Evolutionary conservation across 2,888 invertebrate genomes (phyloP).

Genomic region (Megalurothrips usitatus): DNA sequence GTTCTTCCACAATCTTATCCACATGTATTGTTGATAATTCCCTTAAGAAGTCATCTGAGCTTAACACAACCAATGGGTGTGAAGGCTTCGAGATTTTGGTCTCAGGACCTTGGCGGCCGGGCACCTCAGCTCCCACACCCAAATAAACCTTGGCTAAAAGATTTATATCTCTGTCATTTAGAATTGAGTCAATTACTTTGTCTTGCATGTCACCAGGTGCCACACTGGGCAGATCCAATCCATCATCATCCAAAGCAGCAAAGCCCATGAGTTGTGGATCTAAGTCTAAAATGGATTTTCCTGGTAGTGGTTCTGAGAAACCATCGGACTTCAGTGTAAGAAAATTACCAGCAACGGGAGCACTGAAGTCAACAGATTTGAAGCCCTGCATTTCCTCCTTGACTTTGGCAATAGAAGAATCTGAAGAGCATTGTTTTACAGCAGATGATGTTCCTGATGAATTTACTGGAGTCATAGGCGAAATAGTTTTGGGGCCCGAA

Average conservation of each 20-base stretch:
- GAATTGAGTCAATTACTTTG: slow-evolving; percentile 60
- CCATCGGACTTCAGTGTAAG: background rate
- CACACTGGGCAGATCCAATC: background rate
- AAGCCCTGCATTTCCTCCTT: too few species aligned
- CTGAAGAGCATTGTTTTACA: background rate
- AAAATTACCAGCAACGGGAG: background rate
- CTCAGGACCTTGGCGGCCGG: slow-evolving; percentile 28
- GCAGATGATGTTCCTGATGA: background rate
- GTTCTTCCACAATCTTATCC: slow-evolving; percentile 56
- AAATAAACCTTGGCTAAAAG: slow-evolving; percentile 59
- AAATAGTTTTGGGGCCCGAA: slow-evolving; percentile 39
- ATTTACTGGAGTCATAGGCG: background rate
- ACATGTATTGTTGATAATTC: slow-evolving; percentile 57
- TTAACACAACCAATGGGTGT: slow-evolving; percentile 46
- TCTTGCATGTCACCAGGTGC: slow-evolving; percentile 28
- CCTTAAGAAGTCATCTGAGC: slow-evolving; percentile 57
- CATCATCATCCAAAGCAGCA: slow-evolving; percentile 2
- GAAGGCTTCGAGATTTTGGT: slow-evolving; percentile 42
- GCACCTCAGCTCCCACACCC: slow-evolving; percentile 47
- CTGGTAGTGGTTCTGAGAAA: slow-evolving; percentile 41
- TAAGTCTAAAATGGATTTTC: slow-evolving; percentile 14
- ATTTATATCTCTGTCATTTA: slow-evolving; percentile 59
- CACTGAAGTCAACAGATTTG: too few species aligned
- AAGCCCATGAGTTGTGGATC: slow-evolving; percentile 2
- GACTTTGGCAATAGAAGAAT: background rate